Conservation (phyloP, 2,797 vertebrate genomes). For the Ceryle rudis region DNA sequence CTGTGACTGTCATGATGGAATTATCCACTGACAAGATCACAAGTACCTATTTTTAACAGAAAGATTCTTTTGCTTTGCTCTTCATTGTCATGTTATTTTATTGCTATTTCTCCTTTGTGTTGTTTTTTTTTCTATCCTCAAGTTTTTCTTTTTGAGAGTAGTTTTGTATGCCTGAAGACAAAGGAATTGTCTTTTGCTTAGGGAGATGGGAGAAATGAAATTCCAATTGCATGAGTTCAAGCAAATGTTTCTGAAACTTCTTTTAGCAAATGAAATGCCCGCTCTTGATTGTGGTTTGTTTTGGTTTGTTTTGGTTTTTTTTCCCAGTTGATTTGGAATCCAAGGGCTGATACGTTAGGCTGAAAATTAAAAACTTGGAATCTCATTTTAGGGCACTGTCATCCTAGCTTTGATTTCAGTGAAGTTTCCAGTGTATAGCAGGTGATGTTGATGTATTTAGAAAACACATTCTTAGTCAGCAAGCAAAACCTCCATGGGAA, state of each 20-base stretch:
- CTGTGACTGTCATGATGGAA: neutral
- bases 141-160: neutral
- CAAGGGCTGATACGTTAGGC: neutral
- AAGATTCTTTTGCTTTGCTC: neutral
- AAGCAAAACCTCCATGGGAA: neutral
- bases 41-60: neutral
- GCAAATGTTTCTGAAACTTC: neutral
- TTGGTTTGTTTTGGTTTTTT: neutral
- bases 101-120: neutral
- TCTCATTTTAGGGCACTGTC: neutral
- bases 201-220: neutral
- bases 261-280: neutral
- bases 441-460: neutral
- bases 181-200: neutral
- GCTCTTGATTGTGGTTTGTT: neutral
- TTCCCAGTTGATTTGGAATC: neutral
- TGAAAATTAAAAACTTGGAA: neutral
- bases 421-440: neutral
- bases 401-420: neutral
- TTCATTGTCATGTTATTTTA: neutral
- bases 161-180: neutral
- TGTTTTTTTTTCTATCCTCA: neutral
- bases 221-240: neutral
- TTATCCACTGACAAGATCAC: neutral
- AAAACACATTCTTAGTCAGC: neutral